Evolutionary conservation across 2,113 vertebrate species (phyloP), one percentile per base, ranked within the genome.

Genomic region (Dasyurus viverrinus): DNA sequence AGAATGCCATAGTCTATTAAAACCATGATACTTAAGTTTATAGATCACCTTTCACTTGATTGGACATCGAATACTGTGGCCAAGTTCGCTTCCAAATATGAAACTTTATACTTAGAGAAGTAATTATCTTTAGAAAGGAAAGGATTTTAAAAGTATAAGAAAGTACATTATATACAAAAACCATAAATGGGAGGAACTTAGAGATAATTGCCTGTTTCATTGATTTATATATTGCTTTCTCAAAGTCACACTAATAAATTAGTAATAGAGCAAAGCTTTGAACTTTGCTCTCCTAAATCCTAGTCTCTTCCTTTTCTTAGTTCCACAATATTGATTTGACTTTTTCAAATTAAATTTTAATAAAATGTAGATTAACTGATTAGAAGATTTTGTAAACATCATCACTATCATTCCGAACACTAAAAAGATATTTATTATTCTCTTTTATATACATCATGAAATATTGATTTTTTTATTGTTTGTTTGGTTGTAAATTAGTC

Each of bases 11-110:
- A n/a, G 90, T 25, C 14, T 92, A 36, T 57, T 95, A 93, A 22
- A 92, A 94, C n/a, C 30, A 90, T 42, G 24, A 2, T 91, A 26
- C 89, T 91, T 90, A 90, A 76, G 25, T 96, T 94, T 90, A 93
- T 76, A 53, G 3, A 11, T 96, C 96, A 92, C 10, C 25, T 30
- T 92, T 95, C n/a, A 53, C 36, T 68, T 90, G 25, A 57, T 2
- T 92, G 19, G 5, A 9, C 54, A 92, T 9, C 54, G 10, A 94
- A 48, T 30, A 1, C 54, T 95, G 47, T 50, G 89, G 91, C 54
- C 46, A 92, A n/a, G 1, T 93, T 95, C 93, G 76, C 46, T 89
- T 76, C 52, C 93, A 95, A 91, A 94, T 30, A 93, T 90, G 52
- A 95, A 54, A 8, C 76, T 95, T n/a, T 48, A 55, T 89, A 48